A percentile compares a stretch with the other conserved stretches of the same genome.
Evolutionary conservation across 2,113 vertebrate species (phyloP).

Genomic region (Gopherus flavomarginatus): DNA sequence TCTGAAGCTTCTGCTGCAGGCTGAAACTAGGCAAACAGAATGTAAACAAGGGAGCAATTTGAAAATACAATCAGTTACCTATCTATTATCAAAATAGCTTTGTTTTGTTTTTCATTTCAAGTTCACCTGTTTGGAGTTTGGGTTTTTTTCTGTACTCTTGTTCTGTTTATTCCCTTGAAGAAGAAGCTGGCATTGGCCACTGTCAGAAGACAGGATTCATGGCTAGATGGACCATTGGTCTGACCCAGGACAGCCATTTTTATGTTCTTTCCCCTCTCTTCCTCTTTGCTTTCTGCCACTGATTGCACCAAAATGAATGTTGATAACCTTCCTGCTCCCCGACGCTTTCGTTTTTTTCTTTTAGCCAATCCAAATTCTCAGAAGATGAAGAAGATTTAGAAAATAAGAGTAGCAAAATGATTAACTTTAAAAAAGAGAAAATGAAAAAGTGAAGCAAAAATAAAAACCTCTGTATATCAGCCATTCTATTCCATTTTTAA

Average conservation of each 20-base stretch:
- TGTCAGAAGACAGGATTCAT: no score
- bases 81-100: background rate
- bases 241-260: no score
- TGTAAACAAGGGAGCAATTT: background rate
- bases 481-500: background rate
- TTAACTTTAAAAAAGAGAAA: background rate
- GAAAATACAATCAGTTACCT: conserved; percentile 10
- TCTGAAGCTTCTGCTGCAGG: background rate
- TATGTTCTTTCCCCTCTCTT: background rate
- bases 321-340: background rate
- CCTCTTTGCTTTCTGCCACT: background rate
- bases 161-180: no score
- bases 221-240: no score
- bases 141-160: background rate
- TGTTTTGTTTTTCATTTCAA: background rate
- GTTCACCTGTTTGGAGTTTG: background rate
- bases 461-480: background rate
- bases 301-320: background rate
- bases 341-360: background rate
- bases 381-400: background rate
- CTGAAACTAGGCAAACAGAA: conserved; percentile 21
- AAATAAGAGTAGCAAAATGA: background rate
- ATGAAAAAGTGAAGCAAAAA: background rate
- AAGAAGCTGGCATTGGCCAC: no score
- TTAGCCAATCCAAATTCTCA: background rate